A percentile compares a stretch with the other conserved stretches of the same genome.
Evolutionary conservation across 30 jellyfish, hydroid and myxozoan genomes (phyloP).

Genomic region (Catostylus mosaicus): DNA sequence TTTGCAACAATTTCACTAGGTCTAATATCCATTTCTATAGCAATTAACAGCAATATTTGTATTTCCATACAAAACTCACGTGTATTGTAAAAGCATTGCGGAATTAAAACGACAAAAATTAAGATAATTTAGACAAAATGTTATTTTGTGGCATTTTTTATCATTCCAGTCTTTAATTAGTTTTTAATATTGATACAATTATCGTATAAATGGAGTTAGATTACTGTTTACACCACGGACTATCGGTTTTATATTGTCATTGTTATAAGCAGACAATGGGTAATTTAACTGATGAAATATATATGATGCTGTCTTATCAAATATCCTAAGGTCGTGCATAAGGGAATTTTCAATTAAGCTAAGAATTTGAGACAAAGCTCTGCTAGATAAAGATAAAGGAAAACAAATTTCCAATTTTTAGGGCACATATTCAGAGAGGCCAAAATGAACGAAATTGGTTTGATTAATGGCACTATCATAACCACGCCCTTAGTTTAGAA

Average conservation of each 20-base stretch:
- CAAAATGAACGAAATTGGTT: too few species aligned
- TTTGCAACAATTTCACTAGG: neutral
- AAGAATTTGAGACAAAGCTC: too few species aligned
- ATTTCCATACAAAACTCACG: constrained; percentile 1
- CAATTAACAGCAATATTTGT: neutral
- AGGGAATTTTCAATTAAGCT: too few species aligned
- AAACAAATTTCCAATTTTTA: too few species aligned
- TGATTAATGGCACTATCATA: too few species aligned
- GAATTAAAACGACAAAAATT: neutral
- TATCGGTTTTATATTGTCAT: neutral
- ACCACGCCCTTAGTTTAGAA: too few species aligned
- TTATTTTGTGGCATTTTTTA: constrained; percentile 10
- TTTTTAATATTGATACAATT: neutral
- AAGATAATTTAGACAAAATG: neutral
- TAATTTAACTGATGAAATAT: too few species aligned
- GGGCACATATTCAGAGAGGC: too few species aligned
- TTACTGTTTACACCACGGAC: neutral
- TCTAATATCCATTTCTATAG: neutral
- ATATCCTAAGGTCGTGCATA: too few species aligned
- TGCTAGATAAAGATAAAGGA: too few species aligned
- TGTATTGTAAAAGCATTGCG: neutral
- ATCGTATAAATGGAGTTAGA: neutral
- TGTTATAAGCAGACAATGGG: neutral
- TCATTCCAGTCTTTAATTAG: neutral
- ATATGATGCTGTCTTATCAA: too few species aligned